Evolutionary conservation across 2,888 invertebrate genomes (phyloP).

Genomic region (Eupelmus urozonus): DNA sequence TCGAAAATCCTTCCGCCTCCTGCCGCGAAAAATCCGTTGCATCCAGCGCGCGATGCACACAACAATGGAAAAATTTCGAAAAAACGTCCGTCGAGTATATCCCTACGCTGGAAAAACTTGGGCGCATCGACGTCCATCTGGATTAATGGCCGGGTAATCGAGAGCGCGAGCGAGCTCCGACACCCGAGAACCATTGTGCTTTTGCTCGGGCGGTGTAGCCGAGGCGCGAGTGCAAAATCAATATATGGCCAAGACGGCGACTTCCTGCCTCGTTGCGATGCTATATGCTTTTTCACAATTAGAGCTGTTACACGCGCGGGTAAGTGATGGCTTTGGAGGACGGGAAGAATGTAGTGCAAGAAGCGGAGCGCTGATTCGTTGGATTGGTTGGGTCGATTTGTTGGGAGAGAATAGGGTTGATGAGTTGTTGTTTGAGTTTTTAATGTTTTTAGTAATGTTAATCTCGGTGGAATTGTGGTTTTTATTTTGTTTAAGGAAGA

Average conservation of each 20-base stretch:
- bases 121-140: conserved; percentile 20
- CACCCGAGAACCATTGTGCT: conserved; percentile 34
- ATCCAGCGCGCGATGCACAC: background rate
- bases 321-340: too few species aligned
- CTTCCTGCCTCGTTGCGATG: conserved; percentile 1
- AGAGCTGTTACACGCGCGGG: too few species aligned
- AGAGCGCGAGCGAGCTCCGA: conserved; percentile 8
- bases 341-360: too few species aligned
- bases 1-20: background rate
- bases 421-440: too few species aligned
- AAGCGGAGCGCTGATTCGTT: too few species aligned
- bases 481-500: too few species aligned
- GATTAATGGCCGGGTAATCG: conserved; percentile 45
- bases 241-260: conserved; percentile 35
- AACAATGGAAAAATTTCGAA: background rate
- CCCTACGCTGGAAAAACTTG: too few species aligned
- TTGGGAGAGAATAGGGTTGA: too few species aligned
- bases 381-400: too few species aligned
- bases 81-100: conserved; percentile 10
- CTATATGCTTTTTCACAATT: too few species aligned
- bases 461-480: too few species aligned
- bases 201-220: background rate
- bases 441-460: too few species aligned
- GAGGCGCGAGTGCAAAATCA: conserved; percentile 40
- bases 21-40: background rate